Evolutionary conservation across 2,797 vertebrate species (phyloP).

Genomic region (Spinus pinus): DNA sequence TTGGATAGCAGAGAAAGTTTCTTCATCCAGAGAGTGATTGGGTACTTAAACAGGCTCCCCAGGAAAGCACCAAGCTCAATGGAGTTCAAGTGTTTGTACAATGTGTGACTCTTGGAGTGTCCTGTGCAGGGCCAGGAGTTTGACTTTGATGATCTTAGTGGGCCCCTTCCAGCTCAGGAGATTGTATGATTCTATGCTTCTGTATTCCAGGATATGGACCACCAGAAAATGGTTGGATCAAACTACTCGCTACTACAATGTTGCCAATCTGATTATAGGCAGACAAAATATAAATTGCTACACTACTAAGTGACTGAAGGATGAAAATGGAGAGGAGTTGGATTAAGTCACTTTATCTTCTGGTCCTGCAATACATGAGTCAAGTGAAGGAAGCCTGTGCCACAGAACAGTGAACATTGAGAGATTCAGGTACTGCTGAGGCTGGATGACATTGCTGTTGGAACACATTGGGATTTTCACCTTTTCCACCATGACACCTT

Average conservation of each 20-base stretch:
- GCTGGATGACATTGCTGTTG: not conserved
- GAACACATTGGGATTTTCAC: not conserved
- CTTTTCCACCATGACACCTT: not conserved
- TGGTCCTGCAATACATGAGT: not conserved
- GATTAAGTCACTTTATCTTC: not conserved
- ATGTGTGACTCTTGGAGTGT: not conserved
- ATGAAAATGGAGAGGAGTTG: not conserved
- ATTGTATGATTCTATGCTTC: not conserved
- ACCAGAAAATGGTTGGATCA: not conserved
- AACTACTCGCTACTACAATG: not conserved
- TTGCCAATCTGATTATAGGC: not conserved
- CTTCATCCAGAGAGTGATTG: not conserved
- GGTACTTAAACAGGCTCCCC: not conserved
- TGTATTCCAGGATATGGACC: not conserved
- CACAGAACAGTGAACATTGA: fast-evolving
- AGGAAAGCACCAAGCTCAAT: not conserved
- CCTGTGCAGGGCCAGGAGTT: not conserved
- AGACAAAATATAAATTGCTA: not conserved
- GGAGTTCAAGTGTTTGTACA: not conserved
- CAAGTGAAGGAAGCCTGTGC: not conserved
- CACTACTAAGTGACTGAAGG: not conserved
- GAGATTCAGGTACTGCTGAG: not conserved
- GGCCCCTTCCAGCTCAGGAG: not conserved
- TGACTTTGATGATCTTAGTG: not conserved
- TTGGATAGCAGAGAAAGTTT: not conserved